Percentiles rank a stretch among this genome's conserved stretches.
These are phyloP conservation scores for Stenoptilia bipunctidactyla DNA, from an alignment of 2,888 invertebrate species.

Conservation along the genomic window DNA sequence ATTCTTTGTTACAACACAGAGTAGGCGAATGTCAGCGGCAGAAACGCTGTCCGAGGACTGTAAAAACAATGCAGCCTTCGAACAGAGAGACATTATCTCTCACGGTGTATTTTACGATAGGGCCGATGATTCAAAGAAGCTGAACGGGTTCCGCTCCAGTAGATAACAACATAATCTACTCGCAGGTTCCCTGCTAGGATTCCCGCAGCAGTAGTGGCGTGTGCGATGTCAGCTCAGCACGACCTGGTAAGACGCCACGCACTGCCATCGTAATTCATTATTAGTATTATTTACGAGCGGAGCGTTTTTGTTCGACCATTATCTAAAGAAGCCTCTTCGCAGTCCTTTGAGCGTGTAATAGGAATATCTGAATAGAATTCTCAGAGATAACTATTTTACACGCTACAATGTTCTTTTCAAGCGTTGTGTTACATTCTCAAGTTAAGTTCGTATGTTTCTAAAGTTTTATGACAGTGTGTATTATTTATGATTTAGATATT, in stretches of 20 bases:
- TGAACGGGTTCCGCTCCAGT: too few species aligned
- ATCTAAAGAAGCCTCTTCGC: slow-evolving; percentile 32
- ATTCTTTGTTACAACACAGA: slow-evolving; percentile 22
- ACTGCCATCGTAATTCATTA: slow-evolving; percentile 58
- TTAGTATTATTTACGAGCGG: slow-evolving; percentile 53
- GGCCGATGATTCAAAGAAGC: too few species aligned
- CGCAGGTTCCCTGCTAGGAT: neutral
- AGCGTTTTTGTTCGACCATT: slow-evolving; percentile 43
- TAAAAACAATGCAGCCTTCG: too few species aligned
- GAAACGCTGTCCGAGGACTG: too few species aligned
- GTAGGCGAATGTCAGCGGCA: slow-evolving; percentile 12
- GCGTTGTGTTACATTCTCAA: too few species aligned
- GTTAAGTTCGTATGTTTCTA: too few species aligned
- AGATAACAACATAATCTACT: too few species aligned
- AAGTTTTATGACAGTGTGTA: too few species aligned
- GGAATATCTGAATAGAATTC: slow-evolving; percentile 50
- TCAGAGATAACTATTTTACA: slow-evolving; percentile 26
- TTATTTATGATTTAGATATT: too few species aligned
- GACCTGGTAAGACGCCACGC: neutral
- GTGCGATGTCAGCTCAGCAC: neutral
- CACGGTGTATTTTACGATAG: too few species aligned
- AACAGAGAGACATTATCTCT: too few species aligned
- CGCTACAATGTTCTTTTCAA: slow-evolving; percentile 36
- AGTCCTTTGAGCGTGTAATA: slow-evolving; percentile 27
- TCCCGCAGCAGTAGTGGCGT: neutral